Evolutionary conservation across 2,113 vertebrate species (phyloP).

Genomic region (Speoplatyrhinus poulsoni): DNA sequence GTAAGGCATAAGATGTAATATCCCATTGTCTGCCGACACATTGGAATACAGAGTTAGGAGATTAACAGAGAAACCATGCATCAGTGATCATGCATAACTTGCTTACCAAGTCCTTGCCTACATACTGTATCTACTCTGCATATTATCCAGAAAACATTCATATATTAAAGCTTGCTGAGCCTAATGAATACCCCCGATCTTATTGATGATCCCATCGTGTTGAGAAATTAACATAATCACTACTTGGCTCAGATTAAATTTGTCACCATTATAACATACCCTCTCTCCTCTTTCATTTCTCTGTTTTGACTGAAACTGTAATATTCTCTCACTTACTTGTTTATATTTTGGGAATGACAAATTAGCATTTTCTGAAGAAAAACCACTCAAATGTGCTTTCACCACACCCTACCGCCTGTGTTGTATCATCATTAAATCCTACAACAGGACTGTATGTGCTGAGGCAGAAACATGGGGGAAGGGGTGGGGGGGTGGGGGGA

Average conservation of each 20-base stretch:
- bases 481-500: slow-evolving; percentile 12
- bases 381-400: slow-evolving; percentile 22
- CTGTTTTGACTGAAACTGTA: slow-evolving; percentile 11
- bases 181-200: slow-evolving; percentile 71
- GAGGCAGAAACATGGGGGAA: slow-evolving; percentile 59
- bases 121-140: slow-evolving; percentile 51
- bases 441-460: slow-evolving; percentile 65
- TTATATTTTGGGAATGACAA: slow-evolving; percentile 22
- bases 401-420: slow-evolving; percentile 32
- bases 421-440: slow-evolving; percentile 64
- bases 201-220: slow-evolving; percentile 72
- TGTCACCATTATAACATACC: slow-evolving; percentile 60
- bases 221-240: slow-evolving; percentile 71
- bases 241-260: slow-evolving; percentile 68
- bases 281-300: slow-evolving; percentile 33
- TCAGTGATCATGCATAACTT: slow-evolving; percentile 60
- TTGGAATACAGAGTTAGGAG: slow-evolving; percentile 54
- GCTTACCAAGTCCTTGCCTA: slow-evolving; percentile 23
- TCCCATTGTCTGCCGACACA: slow-evolving; percentile 54
- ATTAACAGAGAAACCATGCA: slow-evolving; percentile 57
- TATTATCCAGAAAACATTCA: slow-evolving; percentile 60
- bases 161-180: slow-evolving; percentile 66
- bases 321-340: slow-evolving; percentile 30
- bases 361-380: slow-evolving; percentile 39
- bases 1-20: slow-evolving; percentile 42